phyloP scores from a whole-genome alignment of 2,888 invertebrate species.

The Sialis fuliginosa region DNA sequence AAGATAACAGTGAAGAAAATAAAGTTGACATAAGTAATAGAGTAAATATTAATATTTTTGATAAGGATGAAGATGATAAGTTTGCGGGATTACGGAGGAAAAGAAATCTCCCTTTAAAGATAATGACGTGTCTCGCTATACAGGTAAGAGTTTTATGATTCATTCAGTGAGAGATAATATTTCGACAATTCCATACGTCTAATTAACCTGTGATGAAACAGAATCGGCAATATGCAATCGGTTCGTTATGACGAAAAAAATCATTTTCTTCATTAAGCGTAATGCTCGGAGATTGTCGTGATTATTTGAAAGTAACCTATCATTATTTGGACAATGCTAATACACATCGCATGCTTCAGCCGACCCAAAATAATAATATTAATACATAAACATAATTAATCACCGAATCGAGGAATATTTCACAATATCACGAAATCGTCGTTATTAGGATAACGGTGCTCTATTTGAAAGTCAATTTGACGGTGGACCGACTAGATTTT shows the following conservation, averaged over 20 bases:
- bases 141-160: constrained; percentile 41
- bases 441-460: too few species aligned
- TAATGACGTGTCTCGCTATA: constrained; percentile 64
- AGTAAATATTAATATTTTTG: constrained; percentile 59
- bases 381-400: too few species aligned
- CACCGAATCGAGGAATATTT: too few species aligned
- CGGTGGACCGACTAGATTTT: too few species aligned
- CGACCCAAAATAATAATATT: too few species aligned
- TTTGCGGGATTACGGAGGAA: constrained; percentile 12
- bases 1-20: constrained; percentile 18
- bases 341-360: too few species aligned
- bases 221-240: constrained; percentile 29
- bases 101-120: constrained; percentile 33
- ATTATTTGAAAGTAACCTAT: too few species aligned
- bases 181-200: constrained; percentile 19
- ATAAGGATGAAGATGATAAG: constrained; percentile 51
- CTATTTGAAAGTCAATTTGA: too few species aligned
- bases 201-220: constrained; percentile 31
- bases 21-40: constrained; percentile 46
- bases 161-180: not conserved
- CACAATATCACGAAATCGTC: too few species aligned
- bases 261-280: too few species aligned
- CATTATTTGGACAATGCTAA: too few species aligned
- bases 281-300: too few species aligned
- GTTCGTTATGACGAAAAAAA: constrained; percentile 9